Percentiles rank a stretch among this genome's conserved stretches.
phyloP scores from a whole-genome alignment of 37 sponge, comb jelly and placozoan species.

The Aphrocallistes beatrix region DNA sequence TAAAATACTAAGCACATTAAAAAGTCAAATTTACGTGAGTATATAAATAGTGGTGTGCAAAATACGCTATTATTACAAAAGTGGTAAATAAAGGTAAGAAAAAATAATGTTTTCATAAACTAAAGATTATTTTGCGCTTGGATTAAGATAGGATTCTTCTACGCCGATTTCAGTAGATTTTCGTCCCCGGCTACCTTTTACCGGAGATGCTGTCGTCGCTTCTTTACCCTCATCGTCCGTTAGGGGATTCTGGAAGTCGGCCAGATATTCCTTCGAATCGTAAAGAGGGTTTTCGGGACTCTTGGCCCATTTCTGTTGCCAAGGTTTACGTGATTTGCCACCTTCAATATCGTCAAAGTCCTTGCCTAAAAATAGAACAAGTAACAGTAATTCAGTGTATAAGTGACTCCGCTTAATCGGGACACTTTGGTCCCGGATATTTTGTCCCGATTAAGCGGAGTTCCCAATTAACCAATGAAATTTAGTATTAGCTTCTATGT shows the following conservation, averaged over 20 bases:
- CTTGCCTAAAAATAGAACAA: background rate
- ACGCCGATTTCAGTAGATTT: background rate
- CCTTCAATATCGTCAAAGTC: constrained; percentile 7
- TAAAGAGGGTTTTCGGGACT: constrained; percentile 8
- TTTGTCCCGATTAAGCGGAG: no score
- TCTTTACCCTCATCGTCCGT: background rate
- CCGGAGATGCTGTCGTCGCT: background rate
- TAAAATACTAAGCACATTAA: no score
- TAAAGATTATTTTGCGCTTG: background rate
- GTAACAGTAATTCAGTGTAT: no score
- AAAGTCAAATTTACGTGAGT: no score
- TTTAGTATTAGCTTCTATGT: no score
- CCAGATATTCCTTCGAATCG: constrained; percentile 1
- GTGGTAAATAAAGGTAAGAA: background rate
- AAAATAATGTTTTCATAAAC: background rate
- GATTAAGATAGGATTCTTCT: background rate
- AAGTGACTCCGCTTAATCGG: no score
- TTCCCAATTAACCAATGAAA: no score
- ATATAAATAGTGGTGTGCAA: no score
- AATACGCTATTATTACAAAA: no score
- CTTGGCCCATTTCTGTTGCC: background rate
- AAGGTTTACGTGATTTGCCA: background rate
- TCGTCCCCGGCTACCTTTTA: background rate
- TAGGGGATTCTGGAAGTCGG: constrained; percentile 2
- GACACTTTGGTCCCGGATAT: no score